Evolutionary conservation across 53 echinoderm and acorn worm genomes (phyloP).

Genomic region (Crossaster papposus): DNA sequence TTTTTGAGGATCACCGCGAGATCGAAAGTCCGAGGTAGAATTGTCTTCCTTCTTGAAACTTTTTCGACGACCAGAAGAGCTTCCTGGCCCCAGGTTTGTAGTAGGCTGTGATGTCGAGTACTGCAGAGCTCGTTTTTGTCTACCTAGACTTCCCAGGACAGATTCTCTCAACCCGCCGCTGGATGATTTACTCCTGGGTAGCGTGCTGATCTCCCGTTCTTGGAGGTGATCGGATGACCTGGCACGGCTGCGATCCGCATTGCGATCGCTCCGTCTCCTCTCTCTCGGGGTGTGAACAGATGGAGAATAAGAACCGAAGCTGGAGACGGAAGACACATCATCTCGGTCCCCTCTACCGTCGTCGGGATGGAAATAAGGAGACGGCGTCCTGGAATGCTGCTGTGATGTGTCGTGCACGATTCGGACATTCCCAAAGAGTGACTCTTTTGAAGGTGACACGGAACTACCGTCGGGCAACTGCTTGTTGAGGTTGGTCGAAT

Average conservation of each 20-base stretch:
- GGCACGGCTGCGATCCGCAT: background rate
- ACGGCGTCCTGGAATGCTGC: constrained; percentile 4
- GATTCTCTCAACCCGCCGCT: background rate
- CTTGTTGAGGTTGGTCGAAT: background rate
- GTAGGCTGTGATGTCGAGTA: background rate
- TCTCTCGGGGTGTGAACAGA: background rate
- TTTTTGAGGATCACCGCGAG: background rate
- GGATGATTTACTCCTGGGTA: background rate
- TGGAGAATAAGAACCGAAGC: constrained; percentile 22
- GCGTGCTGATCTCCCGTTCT: background rate
- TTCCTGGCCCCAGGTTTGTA: background rate
- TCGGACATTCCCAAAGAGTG: background rate
- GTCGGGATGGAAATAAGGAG: constrained; percentile 39
- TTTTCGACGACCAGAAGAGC: background rate
- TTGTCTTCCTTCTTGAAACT: background rate
- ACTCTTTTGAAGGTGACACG: background rate
- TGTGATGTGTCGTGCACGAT: background rate
- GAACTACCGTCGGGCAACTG: background rate
- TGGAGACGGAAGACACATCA: constrained; percentile 31
- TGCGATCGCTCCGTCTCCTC: background rate
- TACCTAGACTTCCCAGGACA: constrained; percentile 19
- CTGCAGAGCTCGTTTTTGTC: background rate
- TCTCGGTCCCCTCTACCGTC: background rate
- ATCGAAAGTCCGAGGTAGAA: background rate
- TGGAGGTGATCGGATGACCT: background rate